Conservation (phyloP, 2,797 vertebrate species). For the Florisuga fusca region DNA sequence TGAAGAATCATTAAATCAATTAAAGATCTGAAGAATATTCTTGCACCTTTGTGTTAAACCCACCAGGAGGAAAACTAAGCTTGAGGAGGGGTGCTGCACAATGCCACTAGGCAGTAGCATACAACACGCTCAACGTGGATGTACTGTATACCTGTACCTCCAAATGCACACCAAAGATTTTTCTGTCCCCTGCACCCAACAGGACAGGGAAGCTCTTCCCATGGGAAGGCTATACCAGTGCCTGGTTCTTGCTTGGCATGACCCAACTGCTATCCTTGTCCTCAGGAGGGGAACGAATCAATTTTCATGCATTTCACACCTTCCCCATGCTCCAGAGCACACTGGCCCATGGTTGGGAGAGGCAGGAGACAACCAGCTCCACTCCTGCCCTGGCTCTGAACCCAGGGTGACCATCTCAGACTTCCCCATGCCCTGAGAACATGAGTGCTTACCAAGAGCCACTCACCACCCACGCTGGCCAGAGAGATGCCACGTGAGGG, state of each 20-base stretch:
- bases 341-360: accelerated
- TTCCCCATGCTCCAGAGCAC: background rate
- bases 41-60: background rate
- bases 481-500: background rate
- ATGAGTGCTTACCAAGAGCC: background rate
- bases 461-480: accelerated
- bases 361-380: background rate
- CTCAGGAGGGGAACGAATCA: background rate
- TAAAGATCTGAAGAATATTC: background rate
- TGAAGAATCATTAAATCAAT: background rate
- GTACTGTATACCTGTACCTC: background rate
- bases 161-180: accelerated
- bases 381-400: background rate
- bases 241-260: background rate
- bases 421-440: background rate
- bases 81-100: background rate
- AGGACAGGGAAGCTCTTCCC: background rate
- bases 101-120: background rate
- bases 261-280: background rate
- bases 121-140: accelerated
- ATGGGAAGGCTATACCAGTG: accelerated
- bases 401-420: background rate
- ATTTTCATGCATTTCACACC: background rate
- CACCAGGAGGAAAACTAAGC: background rate
- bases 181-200: background rate